A percentile compares a stretch with the other conserved stretches of the same genome.
Conservation (phyloP, 1,140 invertebrate species). For the Macrobrachium nipponense region DNA sequence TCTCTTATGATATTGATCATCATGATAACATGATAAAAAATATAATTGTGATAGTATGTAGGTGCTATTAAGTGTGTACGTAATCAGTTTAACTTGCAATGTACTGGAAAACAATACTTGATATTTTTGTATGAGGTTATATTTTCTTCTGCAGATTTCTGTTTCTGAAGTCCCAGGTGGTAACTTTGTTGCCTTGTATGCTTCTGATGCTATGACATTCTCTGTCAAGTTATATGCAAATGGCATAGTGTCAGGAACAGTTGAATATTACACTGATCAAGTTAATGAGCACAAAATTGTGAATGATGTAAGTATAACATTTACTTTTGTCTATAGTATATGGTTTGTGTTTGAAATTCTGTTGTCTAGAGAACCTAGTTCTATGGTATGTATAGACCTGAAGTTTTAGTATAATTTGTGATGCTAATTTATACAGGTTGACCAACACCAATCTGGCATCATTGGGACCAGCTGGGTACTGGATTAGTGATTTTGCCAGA, state of each 20-base stretch:
- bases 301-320: conserved; percentile 49
- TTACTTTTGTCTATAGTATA: not conserved
- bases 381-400: not conserved
- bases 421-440: too few species aligned
- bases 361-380: not conserved
- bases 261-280: conserved; percentile 51
- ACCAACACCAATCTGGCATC: too few species aligned
- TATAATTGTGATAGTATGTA: too few species aligned
- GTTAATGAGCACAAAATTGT: conserved; percentile 52
- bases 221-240: conserved; percentile 46
- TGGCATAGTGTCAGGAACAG: conserved; percentile 37
- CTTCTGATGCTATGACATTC: conserved; percentile 68
- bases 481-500: too few species aligned
- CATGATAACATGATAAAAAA: not conserved
- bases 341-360: not conserved
- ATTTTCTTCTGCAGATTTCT: conserved; percentile 73
- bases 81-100: not conserved
- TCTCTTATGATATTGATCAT: too few species aligned
- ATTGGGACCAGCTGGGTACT: too few species aligned
- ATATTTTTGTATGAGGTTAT: conserved; percentile 6
- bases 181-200: conserved; percentile 78
- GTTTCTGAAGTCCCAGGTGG: conserved; percentile 76
- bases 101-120: not conserved
- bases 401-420: too few species aligned
- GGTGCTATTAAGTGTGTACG: too few species aligned